Percentiles rank a stretch among this genome's conserved stretches.
phyloP scores from a whole-genome alignment of 1,140 invertebrate species.

The Trichogramma pretiosum region DNA sequence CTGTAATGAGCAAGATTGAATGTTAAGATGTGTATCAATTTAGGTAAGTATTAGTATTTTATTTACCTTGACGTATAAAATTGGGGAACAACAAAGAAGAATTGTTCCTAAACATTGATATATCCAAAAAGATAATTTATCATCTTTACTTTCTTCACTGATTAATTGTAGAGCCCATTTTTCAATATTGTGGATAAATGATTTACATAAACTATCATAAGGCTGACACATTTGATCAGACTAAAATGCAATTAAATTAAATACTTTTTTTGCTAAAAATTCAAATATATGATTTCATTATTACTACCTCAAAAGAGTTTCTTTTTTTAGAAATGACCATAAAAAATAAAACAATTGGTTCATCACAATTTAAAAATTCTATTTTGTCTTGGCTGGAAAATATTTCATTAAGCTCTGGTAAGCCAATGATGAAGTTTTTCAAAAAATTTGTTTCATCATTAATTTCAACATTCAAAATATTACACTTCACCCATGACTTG shows the following conservation, averaged over 20 bases:
- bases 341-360: constrained; percentile 32
- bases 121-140: constrained; percentile 30
- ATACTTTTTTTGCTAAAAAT: constrained; percentile 7
- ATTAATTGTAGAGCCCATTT: constrained; percentile 37
- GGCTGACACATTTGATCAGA: constrained; percentile 13
- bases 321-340: constrained; percentile 26
- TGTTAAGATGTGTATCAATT: too few species aligned
- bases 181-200: constrained; percentile 36
- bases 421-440: constrained; percentile 27
- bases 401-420: constrained; percentile 30
- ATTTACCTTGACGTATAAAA: constrained; percentile 34
- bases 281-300: background rate
- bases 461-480: constrained; percentile 28
- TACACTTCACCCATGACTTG: constrained; percentile 39
- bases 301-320: constrained; percentile 25
- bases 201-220: constrained; percentile 28
- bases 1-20: too few species aligned
- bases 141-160: constrained; percentile 33
- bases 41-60: too few species aligned
- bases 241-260: constrained; percentile 12
- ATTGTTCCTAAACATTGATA: constrained; percentile 36
- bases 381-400: constrained; percentile 26
- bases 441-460: constrained; percentile 25
- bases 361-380: constrained; percentile 28
- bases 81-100: constrained; percentile 32